Base-by-base conservation (phyloP, 2,888 invertebrate genomes). In the Gastracanthus pulcherrimus region DNA sequence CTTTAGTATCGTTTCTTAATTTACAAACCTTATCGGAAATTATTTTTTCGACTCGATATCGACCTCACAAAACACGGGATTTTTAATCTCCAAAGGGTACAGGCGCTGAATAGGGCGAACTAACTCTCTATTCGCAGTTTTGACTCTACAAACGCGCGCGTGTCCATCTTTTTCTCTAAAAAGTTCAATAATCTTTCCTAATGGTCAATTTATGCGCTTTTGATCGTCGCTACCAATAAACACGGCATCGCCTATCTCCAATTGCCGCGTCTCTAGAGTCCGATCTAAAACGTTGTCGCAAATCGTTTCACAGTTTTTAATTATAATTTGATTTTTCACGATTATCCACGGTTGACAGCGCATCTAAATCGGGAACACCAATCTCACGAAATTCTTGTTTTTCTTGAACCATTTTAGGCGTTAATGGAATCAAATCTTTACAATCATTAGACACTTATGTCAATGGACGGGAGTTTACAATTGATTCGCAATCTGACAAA, bases 391-490 rank as follows among this genome's bases (percentile, higher is more conserved):
- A 13, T 16, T 60, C 60, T 13, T 60, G 29, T n/a, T n/a, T n/a
- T n/a, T n/a, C n/a, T 5, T 31, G 31, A 60, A 60, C 29, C 29
- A 31, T 31, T 11, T 9, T 13, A 16, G 75, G 80, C 6, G 80
- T 62, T 0, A 80, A 36, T 13, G 31, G 23, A n/a, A 2, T 64
- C 6, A 85, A 76, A 31, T 88, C 87, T 7, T 85, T 69, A 41
- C 78, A 31, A 34, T 78, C 75, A 1, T 82, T 81, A 4, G 84
- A 81, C 34, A 85, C 66, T 26, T 85, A 88, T 23, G 88, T 89
- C 23, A 91, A 81, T 13, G 90, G 90, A 77, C 91, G 83, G 1
- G 87, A 85, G 83, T 92, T 92, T 13, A 92, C 71, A 0, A 86
- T 83, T 2, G 85, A 82, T 82, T 92, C 90, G 48, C 86, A 86